Conservation (phyloP, 2,888 invertebrate genomes). For the Deroplatys truncata region DNA sequence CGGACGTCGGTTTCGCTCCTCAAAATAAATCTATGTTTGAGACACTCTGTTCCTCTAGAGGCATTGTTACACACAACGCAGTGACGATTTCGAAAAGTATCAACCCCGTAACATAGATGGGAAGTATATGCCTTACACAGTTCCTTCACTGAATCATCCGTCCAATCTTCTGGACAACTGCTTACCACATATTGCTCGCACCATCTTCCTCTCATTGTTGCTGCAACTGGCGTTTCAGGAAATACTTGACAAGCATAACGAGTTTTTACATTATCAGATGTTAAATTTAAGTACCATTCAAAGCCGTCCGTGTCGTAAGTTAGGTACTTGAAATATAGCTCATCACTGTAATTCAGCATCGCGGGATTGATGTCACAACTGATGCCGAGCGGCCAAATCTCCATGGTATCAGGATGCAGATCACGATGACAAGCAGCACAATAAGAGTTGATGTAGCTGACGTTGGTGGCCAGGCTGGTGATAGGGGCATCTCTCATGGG, state of each 20-base stretch:
- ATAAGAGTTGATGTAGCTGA: neutral
- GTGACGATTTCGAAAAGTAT: neutral
- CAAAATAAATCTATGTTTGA: neutral
- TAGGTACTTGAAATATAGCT: neutral
- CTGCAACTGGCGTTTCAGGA: neutral
- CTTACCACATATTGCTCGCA: neutral
- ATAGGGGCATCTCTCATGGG: neutral
- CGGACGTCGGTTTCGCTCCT: too few species aligned
- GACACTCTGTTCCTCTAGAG: neutral
- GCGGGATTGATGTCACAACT: neutral
- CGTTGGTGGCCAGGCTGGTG: neutral
- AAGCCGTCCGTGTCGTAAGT: neutral
- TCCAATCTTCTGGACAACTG: neutral
- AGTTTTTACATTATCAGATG: neutral
- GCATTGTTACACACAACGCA: neutral
- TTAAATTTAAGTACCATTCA: neutral
- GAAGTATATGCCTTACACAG: neutral
- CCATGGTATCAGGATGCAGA: neutral
- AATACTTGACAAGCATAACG: neutral
- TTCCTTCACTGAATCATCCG: neutral
- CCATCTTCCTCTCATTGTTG: accelerated
- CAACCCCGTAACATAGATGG: neutral
- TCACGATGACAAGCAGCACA: neutral
- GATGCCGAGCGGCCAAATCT: neutral
- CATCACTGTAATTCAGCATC: neutral